These are phyloP conservation scores for Caenorhabditis latens DNA, from an alignment of 1,140 invertebrate genomes.

Conservation along the genomic window DNA sequence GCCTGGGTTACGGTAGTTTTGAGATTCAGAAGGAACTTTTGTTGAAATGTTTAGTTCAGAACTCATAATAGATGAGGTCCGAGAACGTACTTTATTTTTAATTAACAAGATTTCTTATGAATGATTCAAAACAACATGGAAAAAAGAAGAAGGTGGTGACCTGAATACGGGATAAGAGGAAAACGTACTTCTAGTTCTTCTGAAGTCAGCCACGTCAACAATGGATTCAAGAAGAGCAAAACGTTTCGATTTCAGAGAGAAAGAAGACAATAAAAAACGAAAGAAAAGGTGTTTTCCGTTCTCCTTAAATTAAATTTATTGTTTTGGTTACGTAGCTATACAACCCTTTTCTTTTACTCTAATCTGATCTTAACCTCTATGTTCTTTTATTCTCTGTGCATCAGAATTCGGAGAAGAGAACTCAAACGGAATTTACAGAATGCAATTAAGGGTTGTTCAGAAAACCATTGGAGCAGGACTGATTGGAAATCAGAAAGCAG, in stretches of 20 bases:
- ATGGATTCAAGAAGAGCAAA: neutral
- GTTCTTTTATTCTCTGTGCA: no score
- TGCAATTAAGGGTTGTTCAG: neutral
- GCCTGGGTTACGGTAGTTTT: no score
- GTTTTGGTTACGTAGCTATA: slow-evolving; percentile 10
- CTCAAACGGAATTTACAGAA: neutral
- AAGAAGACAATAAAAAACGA: neutral
- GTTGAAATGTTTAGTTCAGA: neutral
- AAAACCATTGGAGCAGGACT: neutral
- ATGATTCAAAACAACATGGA: slow-evolving; percentile 30
- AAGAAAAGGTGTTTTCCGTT: neutral
- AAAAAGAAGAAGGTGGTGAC: slow-evolving; percentile 11
- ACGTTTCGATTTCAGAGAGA: neutral
- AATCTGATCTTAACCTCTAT: slow-evolving; percentile 1
- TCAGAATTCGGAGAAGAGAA: neutral
- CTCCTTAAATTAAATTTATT: neutral
- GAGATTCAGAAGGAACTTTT: no score
- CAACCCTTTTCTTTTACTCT: neutral
- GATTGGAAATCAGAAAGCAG: slow-evolving; percentile 4
- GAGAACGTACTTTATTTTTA: neutral
- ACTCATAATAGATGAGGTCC: neutral
- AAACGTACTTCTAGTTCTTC: neutral
- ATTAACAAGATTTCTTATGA: neutral
- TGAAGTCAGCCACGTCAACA: neutral
- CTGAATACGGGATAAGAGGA: neutral